Evolutionary conservation across 2,888 invertebrate species (phyloP).

Genomic region (Scaptomyza tumidula): DNA sequence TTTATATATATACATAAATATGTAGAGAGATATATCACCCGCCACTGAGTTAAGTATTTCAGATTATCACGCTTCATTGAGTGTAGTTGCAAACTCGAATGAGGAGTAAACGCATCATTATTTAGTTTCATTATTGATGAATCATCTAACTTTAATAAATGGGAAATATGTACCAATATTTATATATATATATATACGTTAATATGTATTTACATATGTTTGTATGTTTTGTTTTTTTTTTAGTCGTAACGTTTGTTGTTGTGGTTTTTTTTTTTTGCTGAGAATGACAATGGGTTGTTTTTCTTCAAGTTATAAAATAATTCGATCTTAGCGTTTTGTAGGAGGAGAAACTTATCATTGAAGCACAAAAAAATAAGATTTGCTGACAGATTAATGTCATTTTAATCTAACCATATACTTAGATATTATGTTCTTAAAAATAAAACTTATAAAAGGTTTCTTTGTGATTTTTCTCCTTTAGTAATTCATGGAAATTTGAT

Average conservation of each 20-base stretch:
- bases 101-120: conserved; percentile 70
- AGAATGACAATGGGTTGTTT: conserved; percentile 47
- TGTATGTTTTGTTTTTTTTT: conserved; percentile 50
- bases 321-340: conserved; percentile 48
- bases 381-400: conserved; percentile 67
- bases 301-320: conserved; percentile 49
- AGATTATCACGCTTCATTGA: conserved; percentile 74
- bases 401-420: conserved; percentile 73
- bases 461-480: conserved; percentile 78
- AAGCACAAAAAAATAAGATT: conserved; percentile 77
- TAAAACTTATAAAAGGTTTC: conserved; percentile 78
- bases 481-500: conserved; percentile 79
- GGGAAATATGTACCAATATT: conserved; percentile 60
- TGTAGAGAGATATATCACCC: conserved; percentile 71
- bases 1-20: conserved; percentile 39
- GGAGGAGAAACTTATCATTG: conserved; percentile 73
- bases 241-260: conserved; percentile 32
- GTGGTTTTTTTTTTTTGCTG: conserved; percentile 17
- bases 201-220: conserved; percentile 58
- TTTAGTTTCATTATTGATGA: conserved; percentile 65
- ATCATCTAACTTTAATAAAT: conserved; percentile 76
- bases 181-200: conserved; percentile 51
- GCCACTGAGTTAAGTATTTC: conserved; percentile 78
- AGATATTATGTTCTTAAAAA: conserved; percentile 68
- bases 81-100: conserved; percentile 57